Evolutionary conservation across 2,888 invertebrate genomes (phyloP), one percentile per base, ranked within the genome.

Genomic region (Drosophila macrospina): DNA sequence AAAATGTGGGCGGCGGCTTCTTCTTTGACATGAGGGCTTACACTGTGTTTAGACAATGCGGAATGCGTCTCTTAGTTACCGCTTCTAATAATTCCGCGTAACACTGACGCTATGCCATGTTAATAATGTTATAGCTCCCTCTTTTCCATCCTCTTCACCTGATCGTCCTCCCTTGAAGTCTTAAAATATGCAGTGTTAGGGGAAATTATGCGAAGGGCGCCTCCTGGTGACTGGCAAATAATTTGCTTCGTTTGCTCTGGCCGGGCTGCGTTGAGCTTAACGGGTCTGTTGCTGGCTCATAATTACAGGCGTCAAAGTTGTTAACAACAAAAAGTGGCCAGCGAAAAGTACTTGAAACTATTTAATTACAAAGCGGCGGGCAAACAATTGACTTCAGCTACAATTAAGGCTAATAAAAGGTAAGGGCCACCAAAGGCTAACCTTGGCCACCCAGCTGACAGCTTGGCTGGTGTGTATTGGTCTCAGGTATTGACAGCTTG

Each of bases 281-380:
- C 36, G 50, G 36, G 15, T 39, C 47, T 34, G 26, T 24, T 47
- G 24, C 51, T 60, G 64, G 57, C 56, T 74, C 69, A 71, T 79
- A 83, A 84, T 86, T 80, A 79, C 86, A 86, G 74, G 81, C 84
- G 80, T 74, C 77, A 78, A 73, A 78, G 81, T 83, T 83, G 85
- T 79, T 79, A 79, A 71, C 74, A 82, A 79, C 79, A 70, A 75
- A 73, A 83, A 83, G 75, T 80, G 85, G 84, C 74, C 72, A 77
- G 69, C 81, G 71, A 36, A 28, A 70, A 70, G 63, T 71, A 80
- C 87, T 85, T 73, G 70, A 80, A 85, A 87, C 85, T 85, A 85
- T 82, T 82, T 82, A 85, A 85, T 85, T 87, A 85, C 85, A 86
- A 85, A 78, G 87, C 76, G 69, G 65, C 77, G 64, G 69, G 67